Base-by-base conservation (phyloP, 1,140 invertebrate species). In the Drosophila pachea region DNA sequence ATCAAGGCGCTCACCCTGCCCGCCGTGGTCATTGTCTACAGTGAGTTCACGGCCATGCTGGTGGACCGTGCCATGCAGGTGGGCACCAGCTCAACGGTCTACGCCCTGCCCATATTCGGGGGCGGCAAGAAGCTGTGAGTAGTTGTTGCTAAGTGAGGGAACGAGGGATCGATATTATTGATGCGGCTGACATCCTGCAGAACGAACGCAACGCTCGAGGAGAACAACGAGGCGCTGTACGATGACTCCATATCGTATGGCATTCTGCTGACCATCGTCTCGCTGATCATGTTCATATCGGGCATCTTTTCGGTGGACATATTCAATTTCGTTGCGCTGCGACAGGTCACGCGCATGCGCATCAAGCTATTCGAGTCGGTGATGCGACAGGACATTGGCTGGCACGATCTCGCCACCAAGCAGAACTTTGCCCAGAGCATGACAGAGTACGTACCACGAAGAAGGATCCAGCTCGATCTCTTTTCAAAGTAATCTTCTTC, bases 391-490 rank as follows among this genome's bases (percentile, higher is more conserved):
- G 96, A 98, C 78, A 95, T 98, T 84, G 92, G 93, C 4, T 98
- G 96, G 95, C 97, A 96, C 89, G 97, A 98, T 88, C 93, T 93
- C 2, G 84, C 84, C 92, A 94, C 94, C 48, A 94, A 95, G 29
- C 95, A 96, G 78, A 96, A 97, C 90, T 95, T 98, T 84, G 96
- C 96, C 16, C 94, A 94, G 54, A 92, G 94, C 82, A 93, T 98
- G 52, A 94, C 95, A 29, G 96, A 98, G 96, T 97, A 64, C 73
- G 76, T 81, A 52, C 35, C 35, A 4, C 5, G 4, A 12, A 7
- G 4, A 11, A 5, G 16, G 16, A 4, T 42, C 4, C 40, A 5
- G 3, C 40, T 43, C 12, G 12, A 14, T 42, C 40, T 14, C 5
- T 9, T 12, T 14, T 43, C 5, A 14, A 6, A 12, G 22, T 22